A percentile compares a stretch with the other conserved stretches of the same genome.
Conservation (phyloP, 2,797 vertebrate species). For the Spinus pinus region DNA sequence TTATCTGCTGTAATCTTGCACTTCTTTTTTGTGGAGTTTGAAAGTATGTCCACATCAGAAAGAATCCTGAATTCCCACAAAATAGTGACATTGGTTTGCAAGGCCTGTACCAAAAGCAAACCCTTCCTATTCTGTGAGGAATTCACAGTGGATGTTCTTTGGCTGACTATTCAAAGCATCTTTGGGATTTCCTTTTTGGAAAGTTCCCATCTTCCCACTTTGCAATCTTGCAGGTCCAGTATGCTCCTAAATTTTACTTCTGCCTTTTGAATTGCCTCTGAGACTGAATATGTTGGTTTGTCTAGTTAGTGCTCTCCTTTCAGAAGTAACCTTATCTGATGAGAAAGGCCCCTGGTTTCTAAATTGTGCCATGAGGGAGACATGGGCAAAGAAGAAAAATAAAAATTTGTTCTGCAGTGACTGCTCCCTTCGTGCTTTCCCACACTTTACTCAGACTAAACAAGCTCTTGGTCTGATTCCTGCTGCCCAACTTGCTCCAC, state of each 20-base stretch:
- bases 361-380: not conserved
- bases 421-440: constrained; percentile 39
- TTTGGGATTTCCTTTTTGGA: constrained; percentile 41
- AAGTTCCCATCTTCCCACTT: constrained; percentile 20
- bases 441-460: constrained; percentile 5
- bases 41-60: not conserved
- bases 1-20: not conserved
- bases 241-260: not conserved
- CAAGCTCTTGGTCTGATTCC: constrained; percentile 17
- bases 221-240: not conserved
- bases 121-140: constrained; percentile 1
- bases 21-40: not conserved
- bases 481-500: constrained; percentile 32
- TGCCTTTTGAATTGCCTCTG: constrained; percentile 8
- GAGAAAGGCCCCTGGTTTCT: constrained; percentile 14
- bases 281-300: not conserved
- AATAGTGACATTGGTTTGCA: not conserved
- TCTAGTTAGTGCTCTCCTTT: not conserved
- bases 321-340: not conserved
- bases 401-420: not conserved
- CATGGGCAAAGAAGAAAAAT: not conserved
- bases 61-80: not conserved
- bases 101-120: not conserved
- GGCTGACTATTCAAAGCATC: not conserved
- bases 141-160: not conserved